Evolutionary conservation across 1,140 invertebrate genomes (phyloP).

Genomic region (Orchestia grillus): DNA sequence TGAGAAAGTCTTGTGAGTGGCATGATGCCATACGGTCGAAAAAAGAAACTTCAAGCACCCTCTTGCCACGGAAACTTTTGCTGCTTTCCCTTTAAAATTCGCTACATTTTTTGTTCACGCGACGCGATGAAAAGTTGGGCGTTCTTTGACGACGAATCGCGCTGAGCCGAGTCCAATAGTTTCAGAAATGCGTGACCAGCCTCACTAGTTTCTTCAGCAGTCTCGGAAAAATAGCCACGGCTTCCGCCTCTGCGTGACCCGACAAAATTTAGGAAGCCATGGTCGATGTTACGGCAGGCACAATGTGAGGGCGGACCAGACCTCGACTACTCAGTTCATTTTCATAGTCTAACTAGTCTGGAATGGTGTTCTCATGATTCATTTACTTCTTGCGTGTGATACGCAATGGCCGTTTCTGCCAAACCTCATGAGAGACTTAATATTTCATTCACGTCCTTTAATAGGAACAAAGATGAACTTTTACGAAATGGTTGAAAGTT

Average conservation of each 20-base stretch:
- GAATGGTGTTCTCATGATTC: not conserved
- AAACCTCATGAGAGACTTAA: not conserved
- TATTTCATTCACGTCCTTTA: not conserved
- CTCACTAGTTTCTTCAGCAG: conserved; percentile 34
- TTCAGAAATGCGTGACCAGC: conserved; percentile 42
- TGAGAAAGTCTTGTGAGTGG: not conserved
- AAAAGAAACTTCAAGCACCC: not conserved
- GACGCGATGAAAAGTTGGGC: conserved; percentile 26
- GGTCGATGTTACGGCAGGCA: conserved; percentile 3
- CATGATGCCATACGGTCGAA: not conserved
- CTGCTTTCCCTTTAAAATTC: not conserved
- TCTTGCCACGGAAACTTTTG: not conserved
- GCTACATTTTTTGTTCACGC: not conserved
- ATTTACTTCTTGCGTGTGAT: not conserved
- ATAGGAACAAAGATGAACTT: not conserved
- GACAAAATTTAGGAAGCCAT: conserved; percentile 18
- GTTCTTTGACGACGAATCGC: conserved; percentile 38
- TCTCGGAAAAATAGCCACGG: not conserved
- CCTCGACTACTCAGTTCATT: conserved; percentile 17
- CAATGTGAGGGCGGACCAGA: not conserved
- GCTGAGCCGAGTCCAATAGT: conserved; percentile 35
- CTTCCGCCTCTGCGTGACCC: conserved; percentile 36
- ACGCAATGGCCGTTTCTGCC: not conserved
- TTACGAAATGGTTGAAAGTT: not conserved
- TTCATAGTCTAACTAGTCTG: not conserved